Base-by-base conservation (phyloP, 1,140 invertebrate species). In the Drosophila ohnishii region DNA sequence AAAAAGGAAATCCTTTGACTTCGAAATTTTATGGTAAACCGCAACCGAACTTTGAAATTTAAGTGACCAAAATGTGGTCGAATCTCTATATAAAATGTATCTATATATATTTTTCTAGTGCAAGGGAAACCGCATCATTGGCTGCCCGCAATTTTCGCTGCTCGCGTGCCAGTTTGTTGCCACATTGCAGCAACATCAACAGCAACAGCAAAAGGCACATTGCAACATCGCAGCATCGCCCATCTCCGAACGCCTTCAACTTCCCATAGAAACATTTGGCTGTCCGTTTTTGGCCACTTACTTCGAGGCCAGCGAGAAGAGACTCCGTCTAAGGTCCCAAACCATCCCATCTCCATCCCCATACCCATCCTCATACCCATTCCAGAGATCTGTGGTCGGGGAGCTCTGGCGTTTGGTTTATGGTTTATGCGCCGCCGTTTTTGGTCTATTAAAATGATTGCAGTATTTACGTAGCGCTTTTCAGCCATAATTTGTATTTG, bases 391-490 rank as follows among this genome's bases (percentile, higher is more conserved):
- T 70, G 56, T 51, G 40, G 72, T 22, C 8, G 56, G 37, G 53
- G 53, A 50, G 47, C 44, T 50, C 51, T 69, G 83, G 84, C 83
- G 84, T 88, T 88, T 87, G 84, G 85, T 88, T 88, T 88, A 88
- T 88, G 84, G 84, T 69, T 88, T 88, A 88, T 88, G 84, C 84
- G 77, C 80, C 84, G 84, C 84, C 85, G 85, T 84, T 88, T 88
- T 88, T 88, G 84, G 84, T 88, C 84, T 88, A 88, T 88, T 88
- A 88, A 88, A 88, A 88, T 88, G 84, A 88, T 88, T 88, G 84
- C 84, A 88, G 84, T 88, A 88, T 88, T 88, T 88, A 88, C 84
- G 84, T 88, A 79, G 83, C 83, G 84, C 84, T 86, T 84, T 88
- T 78, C 80, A 70, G 48, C 84, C 84, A 88, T 88, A 88, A 88